Conservation (phyloP, 2,797 vertebrate genomes). For the Rhincodon typus region DNA sequence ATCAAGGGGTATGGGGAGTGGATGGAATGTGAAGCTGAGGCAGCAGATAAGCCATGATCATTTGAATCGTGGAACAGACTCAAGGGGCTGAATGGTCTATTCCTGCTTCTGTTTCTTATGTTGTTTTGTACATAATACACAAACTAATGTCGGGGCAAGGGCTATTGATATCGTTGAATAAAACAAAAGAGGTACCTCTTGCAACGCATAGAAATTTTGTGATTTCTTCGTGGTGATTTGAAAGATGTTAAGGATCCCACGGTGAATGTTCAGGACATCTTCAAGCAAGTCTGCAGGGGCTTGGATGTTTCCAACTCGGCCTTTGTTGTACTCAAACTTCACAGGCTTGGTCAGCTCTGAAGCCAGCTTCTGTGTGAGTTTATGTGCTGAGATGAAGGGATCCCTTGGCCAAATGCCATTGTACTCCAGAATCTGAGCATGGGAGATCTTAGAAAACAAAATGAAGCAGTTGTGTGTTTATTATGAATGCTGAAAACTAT, state of each 20-base stretch:
- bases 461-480: neutral
- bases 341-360: conserved; percentile 63
- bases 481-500: neutral
- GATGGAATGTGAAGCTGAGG: neutral
- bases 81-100: neutral
- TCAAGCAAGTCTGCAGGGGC: conserved; percentile 55
- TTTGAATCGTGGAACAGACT: neutral
- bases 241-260: conserved; percentile 55
- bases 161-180: neutral
- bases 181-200: conserved; percentile 53
- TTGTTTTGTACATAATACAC: neutral
- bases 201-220: conserved; percentile 63
- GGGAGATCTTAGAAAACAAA: conserved; percentile 54
- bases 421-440: conserved; percentile 60
- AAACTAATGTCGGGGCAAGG: neutral
- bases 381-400: conserved; percentile 51
- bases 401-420: conserved; percentile 60
- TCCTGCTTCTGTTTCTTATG: neutral
- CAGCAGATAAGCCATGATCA: neutral
- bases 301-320: conserved; percentile 58
- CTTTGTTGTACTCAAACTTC: conserved; percentile 67
- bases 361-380: conserved; percentile 57
- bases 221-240: conserved; percentile 69
- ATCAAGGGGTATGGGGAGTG: neutral
- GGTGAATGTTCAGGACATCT: conserved; percentile 61